Evolutionary conservation across 2,113 vertebrate species (phyloP).

Genomic region (Myotis lucifugus): DNA sequence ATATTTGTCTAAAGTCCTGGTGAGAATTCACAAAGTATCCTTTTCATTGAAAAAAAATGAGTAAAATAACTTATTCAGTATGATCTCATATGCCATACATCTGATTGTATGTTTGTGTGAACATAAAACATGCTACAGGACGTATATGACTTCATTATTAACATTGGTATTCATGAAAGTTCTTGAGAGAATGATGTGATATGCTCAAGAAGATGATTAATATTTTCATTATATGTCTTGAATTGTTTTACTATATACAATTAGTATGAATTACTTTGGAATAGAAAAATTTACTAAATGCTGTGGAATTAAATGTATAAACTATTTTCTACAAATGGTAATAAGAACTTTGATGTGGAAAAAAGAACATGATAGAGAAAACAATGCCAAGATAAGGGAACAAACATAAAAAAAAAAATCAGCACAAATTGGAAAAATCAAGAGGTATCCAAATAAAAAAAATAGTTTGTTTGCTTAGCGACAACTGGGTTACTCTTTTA

Average conservation of each 20-base stretch:
- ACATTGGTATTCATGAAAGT: background rate
- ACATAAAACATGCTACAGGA: background rate
- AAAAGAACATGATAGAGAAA: background rate
- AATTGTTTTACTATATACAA: background rate
- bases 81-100: background rate
- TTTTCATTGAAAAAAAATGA: background rate
- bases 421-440: conserved; percentile 27
- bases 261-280: background rate
- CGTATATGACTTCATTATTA: background rate
- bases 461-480: background rate
- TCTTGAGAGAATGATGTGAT: background rate
- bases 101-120: background rate
- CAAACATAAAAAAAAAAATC: background rate
- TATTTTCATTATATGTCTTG: background rate
- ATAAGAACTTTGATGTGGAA: background rate
- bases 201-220: background rate
- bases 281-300: background rate
- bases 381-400: background rate
- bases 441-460: conserved; percentile 5
- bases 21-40: background rate
- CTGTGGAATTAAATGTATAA: background rate
- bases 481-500: background rate
- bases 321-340: background rate
- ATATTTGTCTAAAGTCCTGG: background rate
- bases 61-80: background rate